Evolutionary conservation across 2,113 vertebrate genomes (phyloP).

Genomic region (Chinchilla lanigera): DNA sequence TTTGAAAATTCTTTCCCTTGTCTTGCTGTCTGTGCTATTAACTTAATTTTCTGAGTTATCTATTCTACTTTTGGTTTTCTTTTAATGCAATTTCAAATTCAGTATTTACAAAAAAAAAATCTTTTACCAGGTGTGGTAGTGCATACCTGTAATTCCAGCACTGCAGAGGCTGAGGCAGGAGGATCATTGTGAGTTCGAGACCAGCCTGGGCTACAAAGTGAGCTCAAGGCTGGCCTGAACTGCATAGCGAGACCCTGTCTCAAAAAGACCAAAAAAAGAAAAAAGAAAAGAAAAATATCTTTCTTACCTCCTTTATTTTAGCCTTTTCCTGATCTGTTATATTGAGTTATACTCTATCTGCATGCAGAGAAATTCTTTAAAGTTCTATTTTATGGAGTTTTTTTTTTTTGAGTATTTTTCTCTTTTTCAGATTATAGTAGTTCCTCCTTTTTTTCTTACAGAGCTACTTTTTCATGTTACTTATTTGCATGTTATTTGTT

Average conservation of each 20-base stretch:
- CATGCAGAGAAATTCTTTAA: not conserved
- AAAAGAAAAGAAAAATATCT: not conserved
- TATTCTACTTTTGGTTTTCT: not conserved
- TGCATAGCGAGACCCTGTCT: no score
- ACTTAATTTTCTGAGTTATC: not conserved
- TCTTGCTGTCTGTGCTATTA: not conserved
- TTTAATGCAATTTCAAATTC: not conserved
- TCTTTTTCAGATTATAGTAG: not conserved
- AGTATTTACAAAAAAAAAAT: not conserved
- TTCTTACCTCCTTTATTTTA: not conserved
- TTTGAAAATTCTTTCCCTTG: not conserved
- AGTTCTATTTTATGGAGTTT: not conserved
- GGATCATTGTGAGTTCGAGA: no score
- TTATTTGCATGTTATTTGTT: slow-evolving; percentile 12
- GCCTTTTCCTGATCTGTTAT: not conserved
- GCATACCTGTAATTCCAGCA: no score
- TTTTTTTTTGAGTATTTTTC: not conserved
- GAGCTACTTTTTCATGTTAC: not conserved
- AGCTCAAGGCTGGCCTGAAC: no score
- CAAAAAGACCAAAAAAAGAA: no score
- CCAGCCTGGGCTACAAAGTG: no score
- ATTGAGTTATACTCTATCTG: not conserved
- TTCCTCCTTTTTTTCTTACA: not conserved
- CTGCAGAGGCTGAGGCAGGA: no score
- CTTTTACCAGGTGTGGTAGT: no score